Conservation (phyloP, 2,888 invertebrate genomes). For the Heliconius erato region DNA sequence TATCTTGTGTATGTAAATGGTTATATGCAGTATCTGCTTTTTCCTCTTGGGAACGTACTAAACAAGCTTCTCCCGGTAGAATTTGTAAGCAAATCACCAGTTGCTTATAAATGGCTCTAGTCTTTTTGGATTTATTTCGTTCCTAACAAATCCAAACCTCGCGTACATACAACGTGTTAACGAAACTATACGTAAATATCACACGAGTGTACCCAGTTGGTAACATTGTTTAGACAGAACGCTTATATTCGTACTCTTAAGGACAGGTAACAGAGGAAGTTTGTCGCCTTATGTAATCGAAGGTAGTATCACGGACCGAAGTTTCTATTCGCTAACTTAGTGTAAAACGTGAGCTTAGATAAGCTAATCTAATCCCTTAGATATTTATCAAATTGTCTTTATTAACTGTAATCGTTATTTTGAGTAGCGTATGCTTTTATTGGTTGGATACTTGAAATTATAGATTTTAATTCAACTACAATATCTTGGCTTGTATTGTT, state of each 20-base stretch:
- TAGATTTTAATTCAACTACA: neutral
- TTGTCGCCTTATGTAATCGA: conserved; percentile 75
- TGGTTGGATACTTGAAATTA: neutral
- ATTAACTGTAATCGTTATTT: neutral
- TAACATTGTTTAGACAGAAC: conserved; percentile 59
- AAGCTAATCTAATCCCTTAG: neutral
- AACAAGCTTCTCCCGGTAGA: conserved; percentile 67
- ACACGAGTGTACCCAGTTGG: conserved; percentile 49
- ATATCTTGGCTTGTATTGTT: neutral
- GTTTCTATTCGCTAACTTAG: conserved; percentile 78
- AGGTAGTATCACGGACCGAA: conserved; percentile 68
- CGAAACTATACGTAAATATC: conserved; percentile 75
- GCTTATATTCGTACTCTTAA: conserved; percentile 75
- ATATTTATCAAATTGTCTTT: neutral
- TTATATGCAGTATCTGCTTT: conserved; percentile 55
- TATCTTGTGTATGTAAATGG: conserved; percentile 27
- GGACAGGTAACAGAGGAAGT: conserved; percentile 76
- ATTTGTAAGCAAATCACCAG: conserved; percentile 78
- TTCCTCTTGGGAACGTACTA: conserved; percentile 63
- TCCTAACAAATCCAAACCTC: conserved; percentile 56
- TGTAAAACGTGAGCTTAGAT: conserved; percentile 67
- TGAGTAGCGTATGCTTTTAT: neutral
- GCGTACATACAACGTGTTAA: conserved; percentile 64
- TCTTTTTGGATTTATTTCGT: conserved; percentile 75
- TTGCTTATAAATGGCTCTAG: conserved; percentile 77